Evolutionary conservation across 2,113 vertebrate genomes (phyloP).

Genomic region (Vireo altiloquus): DNA sequence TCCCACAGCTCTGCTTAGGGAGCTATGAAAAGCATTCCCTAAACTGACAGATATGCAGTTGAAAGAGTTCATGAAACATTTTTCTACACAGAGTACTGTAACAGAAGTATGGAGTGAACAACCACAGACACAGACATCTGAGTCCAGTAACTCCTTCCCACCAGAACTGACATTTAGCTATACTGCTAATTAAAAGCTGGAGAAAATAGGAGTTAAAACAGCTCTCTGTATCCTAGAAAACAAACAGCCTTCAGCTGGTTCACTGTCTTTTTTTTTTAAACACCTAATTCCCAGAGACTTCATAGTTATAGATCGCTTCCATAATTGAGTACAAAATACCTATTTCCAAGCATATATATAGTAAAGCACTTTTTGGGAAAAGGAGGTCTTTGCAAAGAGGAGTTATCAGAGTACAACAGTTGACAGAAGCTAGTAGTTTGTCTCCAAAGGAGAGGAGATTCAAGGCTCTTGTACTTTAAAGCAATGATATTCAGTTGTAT

Average conservation of each 20-base stretch:
- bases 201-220: not conserved
- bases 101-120: not conserved
- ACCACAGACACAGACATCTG: not conserved
- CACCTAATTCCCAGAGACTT: not conserved
- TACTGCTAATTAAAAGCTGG: not conserved
- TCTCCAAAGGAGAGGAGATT: fast-evolving
- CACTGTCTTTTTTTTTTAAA: not conserved
- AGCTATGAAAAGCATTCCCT: not conserved
- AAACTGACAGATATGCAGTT: not conserved
- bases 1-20: not conserved
- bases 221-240: not conserved
- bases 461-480: not conserved
- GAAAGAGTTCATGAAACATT: not conserved
- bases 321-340: not conserved
- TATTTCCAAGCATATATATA: not conserved
- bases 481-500: not conserved
- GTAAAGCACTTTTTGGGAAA: not conserved
- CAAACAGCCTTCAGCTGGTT: not conserved
- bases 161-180: not conserved
- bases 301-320: not conserved
- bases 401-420: not conserved
- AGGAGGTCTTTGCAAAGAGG: not conserved
- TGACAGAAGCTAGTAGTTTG: not conserved
- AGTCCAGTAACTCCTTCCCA: not conserved
- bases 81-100: not conserved